Conservation (phyloP, 2,888 invertebrate species). For the Idaea aversata region DNA sequence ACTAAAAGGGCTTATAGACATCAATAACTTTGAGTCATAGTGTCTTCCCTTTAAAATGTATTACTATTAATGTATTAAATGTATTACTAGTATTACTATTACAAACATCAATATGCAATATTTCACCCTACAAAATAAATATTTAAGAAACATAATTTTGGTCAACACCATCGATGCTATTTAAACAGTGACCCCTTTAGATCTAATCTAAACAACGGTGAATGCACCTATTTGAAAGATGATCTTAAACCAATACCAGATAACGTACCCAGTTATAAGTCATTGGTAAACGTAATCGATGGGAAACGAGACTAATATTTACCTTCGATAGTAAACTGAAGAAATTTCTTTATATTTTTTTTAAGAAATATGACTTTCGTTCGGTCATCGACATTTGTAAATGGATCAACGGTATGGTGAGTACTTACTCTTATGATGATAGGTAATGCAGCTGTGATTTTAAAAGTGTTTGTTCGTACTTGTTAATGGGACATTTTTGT, state of each 20-base stretch:
- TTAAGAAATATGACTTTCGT: constrained; percentile 20
- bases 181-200: constrained; percentile 25
- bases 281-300: constrained; percentile 49
- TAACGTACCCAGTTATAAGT: constrained; percentile 41
- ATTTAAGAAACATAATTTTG: not conserved
- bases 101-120: not conserved
- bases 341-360: constrained; percentile 18
- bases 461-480: not conserved
- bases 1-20: too few relatives aligned
- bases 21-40: too few relatives aligned
- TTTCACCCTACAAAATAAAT: not conserved
- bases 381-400: constrained; percentile 37
- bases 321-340: constrained; percentile 43
- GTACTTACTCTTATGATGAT: not conserved
- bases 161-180: constrained; percentile 30
- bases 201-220: constrained; percentile 33
- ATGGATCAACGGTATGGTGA: constrained; percentile 26
- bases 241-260: constrained; percentile 44
- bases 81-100: too few relatives aligned
- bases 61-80: too few relatives aligned
- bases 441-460: not conserved
- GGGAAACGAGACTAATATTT: constrained; percentile 46
- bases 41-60: too few relatives aligned
- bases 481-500: not conserved
- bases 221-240: constrained; percentile 29